phyloP scores from a whole-genome alignment of 2,888 invertebrate genomes.

The Syrista parreyssii region DNA sequence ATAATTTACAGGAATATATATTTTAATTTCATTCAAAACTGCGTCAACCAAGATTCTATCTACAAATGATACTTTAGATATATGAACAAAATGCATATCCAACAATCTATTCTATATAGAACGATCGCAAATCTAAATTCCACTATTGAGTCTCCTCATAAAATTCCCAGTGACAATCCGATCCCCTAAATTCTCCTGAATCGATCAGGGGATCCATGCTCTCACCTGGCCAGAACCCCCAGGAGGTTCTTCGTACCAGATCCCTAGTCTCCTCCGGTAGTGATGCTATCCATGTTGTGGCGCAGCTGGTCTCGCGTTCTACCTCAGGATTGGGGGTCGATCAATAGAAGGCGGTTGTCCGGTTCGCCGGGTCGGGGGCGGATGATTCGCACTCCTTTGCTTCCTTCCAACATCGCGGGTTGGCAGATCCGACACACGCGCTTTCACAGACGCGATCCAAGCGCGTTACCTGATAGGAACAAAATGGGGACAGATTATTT shows the following conservation, averaged over 20 bases:
- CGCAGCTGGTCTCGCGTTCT: slow-evolving; percentile 47
- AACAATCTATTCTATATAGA: background rate
- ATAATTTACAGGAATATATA: background rate
- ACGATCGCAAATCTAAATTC: background rate
- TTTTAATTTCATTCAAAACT: background rate
- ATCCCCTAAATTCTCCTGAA: background rate
- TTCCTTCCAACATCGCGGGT: slow-evolving; percentile 31
- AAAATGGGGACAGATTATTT: background rate
- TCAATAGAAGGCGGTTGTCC: slow-evolving; percentile 43
- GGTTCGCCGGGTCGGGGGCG: slow-evolving; percentile 22
- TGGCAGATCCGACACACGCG: slow-evolving; percentile 31
- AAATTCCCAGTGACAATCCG: too few species aligned
- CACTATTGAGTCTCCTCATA: background rate
- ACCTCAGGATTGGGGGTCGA: slow-evolving; percentile 33
- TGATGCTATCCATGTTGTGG: slow-evolving; percentile 25
- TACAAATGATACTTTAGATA: background rate
- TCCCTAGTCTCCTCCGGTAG: background rate
- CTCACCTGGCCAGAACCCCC: background rate
- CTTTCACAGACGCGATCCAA: slow-evolving; percentile 27
- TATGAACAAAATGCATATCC: background rate
- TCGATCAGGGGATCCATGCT: background rate
- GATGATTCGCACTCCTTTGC: slow-evolving; percentile 31
- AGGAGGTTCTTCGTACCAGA: background rate
- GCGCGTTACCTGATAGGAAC: background rate
- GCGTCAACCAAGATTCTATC: background rate